phyloP scores from a whole-genome alignment of 2,113 vertebrate genomes.

The Otocyon megalotis region DNA sequence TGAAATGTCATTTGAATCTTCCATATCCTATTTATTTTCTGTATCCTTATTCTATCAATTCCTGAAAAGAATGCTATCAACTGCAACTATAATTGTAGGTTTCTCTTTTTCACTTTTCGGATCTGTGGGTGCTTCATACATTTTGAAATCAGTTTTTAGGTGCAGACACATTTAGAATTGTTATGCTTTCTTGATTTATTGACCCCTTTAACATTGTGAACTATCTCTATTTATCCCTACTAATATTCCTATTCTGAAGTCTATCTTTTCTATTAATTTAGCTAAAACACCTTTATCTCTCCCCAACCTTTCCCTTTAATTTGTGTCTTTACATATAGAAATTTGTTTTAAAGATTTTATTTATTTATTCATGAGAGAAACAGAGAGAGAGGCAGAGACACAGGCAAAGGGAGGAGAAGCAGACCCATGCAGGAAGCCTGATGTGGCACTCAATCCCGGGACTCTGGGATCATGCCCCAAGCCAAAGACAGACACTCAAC shows the following conservation, averaged over 20 bases:
- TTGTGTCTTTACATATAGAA: background rate
- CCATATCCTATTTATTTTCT: background rate
- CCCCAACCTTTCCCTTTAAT: background rate
- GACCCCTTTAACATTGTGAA: background rate
- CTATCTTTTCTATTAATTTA: conserved; percentile 14
- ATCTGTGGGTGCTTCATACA: background rate
- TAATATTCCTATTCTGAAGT: conserved; percentile 21
- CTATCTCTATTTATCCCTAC: background rate
- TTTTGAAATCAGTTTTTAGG: background rate
- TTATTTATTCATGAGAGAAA: too few species aligned
- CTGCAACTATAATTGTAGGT: background rate
- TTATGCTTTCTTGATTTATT: background rate
- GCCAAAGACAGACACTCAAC: too few species aligned
- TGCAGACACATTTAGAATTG: background rate
- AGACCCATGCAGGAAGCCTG: too few species aligned
- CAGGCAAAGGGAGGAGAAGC: too few species aligned
- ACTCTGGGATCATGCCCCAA: too few species aligned
- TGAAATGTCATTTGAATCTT: background rate
- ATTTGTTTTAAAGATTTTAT: too few species aligned
- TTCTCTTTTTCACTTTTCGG: background rate
- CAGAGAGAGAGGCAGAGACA: too few species aligned
- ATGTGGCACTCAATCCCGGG: too few species aligned
- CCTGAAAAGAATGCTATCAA: background rate
- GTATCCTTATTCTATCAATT: background rate
- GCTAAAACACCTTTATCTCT: background rate